Conservation (phyloP, 1,140 invertebrate genomes). For the Onthophagus taurus region DNA sequence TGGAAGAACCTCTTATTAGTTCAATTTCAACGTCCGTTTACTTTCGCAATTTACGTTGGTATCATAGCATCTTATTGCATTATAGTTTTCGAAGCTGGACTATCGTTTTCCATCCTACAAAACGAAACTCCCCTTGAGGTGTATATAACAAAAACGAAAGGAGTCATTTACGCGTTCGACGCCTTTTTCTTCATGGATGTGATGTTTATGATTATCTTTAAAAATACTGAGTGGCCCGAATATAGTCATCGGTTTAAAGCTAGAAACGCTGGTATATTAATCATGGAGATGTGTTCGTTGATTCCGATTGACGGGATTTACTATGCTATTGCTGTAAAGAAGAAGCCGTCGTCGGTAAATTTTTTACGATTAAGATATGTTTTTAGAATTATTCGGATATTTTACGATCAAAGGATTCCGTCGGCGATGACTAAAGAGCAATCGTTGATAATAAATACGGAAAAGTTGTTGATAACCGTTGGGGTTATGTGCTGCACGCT, state of each 20-base stretch:
- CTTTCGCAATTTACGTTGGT: too few relatives aligned
- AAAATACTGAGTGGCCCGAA: constrained; percentile 4
- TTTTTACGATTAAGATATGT: constrained; percentile 8
- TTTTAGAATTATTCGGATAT: neutral
- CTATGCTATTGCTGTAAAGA: neutral
- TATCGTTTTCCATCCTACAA: too few relatives aligned
- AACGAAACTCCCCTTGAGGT: too few relatives aligned
- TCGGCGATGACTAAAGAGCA: neutral
- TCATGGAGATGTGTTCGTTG: neutral
- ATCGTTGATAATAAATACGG: neutral
- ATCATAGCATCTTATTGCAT: too few relatives aligned
- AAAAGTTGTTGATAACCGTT: constrained; percentile 2
- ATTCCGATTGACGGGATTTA: constrained; percentile 8
- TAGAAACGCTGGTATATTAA: neutral
- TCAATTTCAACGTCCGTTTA: too few relatives aligned
- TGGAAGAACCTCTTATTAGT: too few relatives aligned
- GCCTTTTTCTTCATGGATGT: constrained; percentile 8
- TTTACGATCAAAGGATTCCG: neutral
- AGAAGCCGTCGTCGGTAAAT: neutral
- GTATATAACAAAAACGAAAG: too few relatives aligned
- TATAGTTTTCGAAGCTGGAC: too few relatives aligned
- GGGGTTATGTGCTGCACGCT: constrained; percentile 1
- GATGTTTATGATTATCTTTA: constrained; percentile 5
- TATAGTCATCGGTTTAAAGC: constrained; percentile 2
- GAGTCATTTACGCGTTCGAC: constrained; percentile 8